Base-by-base conservation (phyloP, 2,888 invertebrate species). In the Callosobruchus maculatus region DNA sequence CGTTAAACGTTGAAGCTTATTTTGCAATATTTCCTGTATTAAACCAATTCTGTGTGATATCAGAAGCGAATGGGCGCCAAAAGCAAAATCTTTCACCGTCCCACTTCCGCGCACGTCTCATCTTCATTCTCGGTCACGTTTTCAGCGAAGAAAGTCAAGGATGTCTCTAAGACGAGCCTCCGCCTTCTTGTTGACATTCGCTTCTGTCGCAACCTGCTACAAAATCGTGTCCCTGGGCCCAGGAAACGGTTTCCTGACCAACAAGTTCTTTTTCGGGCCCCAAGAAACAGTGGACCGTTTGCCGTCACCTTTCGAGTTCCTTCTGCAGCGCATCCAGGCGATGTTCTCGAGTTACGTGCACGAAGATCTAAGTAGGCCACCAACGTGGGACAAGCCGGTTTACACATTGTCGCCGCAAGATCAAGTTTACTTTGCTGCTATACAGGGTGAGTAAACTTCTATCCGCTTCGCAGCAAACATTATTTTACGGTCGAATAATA, bases 261-360 rank as follows among this genome's bases (percentile, higher is more conserved):
- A 74, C 67, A 79, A 77, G 74, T 9, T 78, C 67, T 77, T 78
- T 70, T 74, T 75, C 22, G 70, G 69, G 9, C 78, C 79, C 13
- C 75, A 77, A 22, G 78, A 77, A 22, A 81, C 81, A n/a, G 83
- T 85, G 2, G 85, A 82, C 74, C 85, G 91, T 82, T 92, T 94
- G 83, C 93, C 93, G 5, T 92, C 92, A 0, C 85, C 93, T 71
- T 84, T 94, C 77, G 93, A 94, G 82, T 90, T 90, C 79, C 84
- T 94, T 68, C 90, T 93, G 5, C 93, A 93, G 83, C 89, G 91
- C 70, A 90, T 94, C 72, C 94, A 94, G 85, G 89, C 91, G 0
- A 89, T 91, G 79, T 91, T 92, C 87, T 93, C 93, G 0, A 90
- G 91, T n/a, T 91, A 91, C 80, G 86, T 90, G 72, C 89, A 91